Conservation (phyloP, 2,888 invertebrate genomes). For the Agapostemon virescens region DNA sequence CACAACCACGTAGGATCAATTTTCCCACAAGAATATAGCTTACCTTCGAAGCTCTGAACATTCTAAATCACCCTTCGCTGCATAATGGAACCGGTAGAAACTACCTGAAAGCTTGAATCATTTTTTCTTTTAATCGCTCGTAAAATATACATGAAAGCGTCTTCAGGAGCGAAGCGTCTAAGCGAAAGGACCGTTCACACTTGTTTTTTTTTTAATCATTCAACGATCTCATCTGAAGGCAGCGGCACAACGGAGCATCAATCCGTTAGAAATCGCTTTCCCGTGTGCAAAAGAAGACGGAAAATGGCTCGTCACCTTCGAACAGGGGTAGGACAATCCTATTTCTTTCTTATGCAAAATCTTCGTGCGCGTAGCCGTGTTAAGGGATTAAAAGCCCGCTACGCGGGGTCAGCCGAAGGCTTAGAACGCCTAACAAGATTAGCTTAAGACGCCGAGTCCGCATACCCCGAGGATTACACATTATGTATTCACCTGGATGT, state of each 20-base stretch:
- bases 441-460: conserved; percentile 79
- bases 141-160: not conserved
- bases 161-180: not conserved
- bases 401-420: conserved; percentile 78
- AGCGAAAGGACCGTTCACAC: not conserved
- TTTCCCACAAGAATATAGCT: not conserved
- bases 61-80: not conserved
- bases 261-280: conserved; percentile 4
- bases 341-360: conserved; percentile 80
- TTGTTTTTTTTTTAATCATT: not conserved
- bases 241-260: not conserved
- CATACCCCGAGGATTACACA: conserved; percentile 80
- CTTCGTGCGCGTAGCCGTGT: conserved; percentile 73
- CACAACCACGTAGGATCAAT: no score
- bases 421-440: conserved; percentile 80
- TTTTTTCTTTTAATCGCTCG: not conserved
- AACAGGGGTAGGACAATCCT: conserved; percentile 71
- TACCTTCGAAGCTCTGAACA: not conserved
- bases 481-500: conserved; percentile 80
- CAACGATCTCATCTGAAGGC: not conserved
- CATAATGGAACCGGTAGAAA: not conserved
- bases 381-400: conserved; percentile 78
- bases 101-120: not conserved
- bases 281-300: conserved; percentile 36
- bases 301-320: conserved; percentile 64